Percentiles rank a stretch among this genome's conserved stretches.
These are phyloP conservation scores for Glyptemys insculpta DNA, from an alignment of 2,797 vertebrate genomes.

Conservation along the genomic window DNA sequence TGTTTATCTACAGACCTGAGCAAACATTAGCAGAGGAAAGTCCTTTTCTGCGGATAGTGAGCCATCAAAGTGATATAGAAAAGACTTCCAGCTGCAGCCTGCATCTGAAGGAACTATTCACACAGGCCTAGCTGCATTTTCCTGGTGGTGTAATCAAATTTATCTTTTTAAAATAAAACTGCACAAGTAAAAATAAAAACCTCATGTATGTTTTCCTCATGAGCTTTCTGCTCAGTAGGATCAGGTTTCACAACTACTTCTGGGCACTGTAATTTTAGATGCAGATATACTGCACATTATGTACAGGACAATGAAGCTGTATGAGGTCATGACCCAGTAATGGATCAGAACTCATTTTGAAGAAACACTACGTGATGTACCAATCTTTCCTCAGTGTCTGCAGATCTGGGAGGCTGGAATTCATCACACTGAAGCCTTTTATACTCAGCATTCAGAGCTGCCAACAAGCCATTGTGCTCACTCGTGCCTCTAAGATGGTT, in stretches of 20 bases:
- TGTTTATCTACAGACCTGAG: constrained; percentile 45
- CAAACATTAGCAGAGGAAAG: constrained; percentile 60
- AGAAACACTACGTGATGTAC: background rate
- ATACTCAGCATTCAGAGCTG: background rate
- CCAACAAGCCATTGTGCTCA: background rate
- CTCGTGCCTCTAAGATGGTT: background rate
- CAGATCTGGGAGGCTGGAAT: background rate
- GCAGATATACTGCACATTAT: background rate
- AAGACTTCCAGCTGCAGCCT: background rate
- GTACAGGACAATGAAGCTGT: background rate
- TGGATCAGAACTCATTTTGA: background rate
- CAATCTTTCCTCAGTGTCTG: background rate
- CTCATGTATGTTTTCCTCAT: background rate
- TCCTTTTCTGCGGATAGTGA: constrained; percentile 12
- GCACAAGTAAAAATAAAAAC: background rate
- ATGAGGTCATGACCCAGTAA: background rate
- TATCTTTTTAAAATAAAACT: background rate
- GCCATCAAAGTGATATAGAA: constrained; percentile 23
- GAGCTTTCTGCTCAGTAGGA: background rate
- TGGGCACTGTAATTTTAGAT: background rate
- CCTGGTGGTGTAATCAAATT: background rate
- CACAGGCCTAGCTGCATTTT: background rate
- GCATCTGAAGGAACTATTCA: background rate
- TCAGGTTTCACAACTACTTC: background rate
- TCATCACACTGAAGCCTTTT: background rate